Evolutionary conservation across 2,113 vertebrate genomes (phyloP).

Genomic region (Coptodon bakossiorum): DNA sequence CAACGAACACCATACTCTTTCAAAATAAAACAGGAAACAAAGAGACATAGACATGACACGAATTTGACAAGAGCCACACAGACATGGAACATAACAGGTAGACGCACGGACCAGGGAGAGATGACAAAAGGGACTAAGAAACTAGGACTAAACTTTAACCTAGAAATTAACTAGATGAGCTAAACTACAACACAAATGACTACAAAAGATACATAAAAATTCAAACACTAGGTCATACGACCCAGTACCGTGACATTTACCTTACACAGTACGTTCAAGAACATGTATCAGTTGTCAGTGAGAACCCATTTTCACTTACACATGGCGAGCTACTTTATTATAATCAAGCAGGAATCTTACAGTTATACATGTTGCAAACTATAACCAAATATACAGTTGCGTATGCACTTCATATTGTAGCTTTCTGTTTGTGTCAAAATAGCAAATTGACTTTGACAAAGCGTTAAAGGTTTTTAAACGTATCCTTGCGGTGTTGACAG

Average conservation of each 20-base stretch:
- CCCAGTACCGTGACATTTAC: not conserved
- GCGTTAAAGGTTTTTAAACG: not conserved
- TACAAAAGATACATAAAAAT: not conserved
- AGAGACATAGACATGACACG: not conserved
- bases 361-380: not conserved
- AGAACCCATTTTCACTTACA: not conserved
- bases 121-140: not conserved
- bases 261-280: not conserved
- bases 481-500: not conserved
- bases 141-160: not conserved
- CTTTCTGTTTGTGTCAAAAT: not conserved
- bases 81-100: not conserved
- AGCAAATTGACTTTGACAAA: not conserved
- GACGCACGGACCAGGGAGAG: not conserved
- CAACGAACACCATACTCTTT: not conserved
- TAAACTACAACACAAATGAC: not conserved
- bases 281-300: not conserved
- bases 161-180: not conserved
- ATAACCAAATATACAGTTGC: not conserved
- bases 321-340: not conserved
- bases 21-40: not conserved
- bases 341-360: not conserved
- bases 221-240: not conserved
- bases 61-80: not conserved
- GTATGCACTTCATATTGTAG: not conserved